These are phyloP conservation scores for Darevskia mixta DNA, from an alignment of 2,797 vertebrate genomes.

Conservation along the genomic window DNA sequence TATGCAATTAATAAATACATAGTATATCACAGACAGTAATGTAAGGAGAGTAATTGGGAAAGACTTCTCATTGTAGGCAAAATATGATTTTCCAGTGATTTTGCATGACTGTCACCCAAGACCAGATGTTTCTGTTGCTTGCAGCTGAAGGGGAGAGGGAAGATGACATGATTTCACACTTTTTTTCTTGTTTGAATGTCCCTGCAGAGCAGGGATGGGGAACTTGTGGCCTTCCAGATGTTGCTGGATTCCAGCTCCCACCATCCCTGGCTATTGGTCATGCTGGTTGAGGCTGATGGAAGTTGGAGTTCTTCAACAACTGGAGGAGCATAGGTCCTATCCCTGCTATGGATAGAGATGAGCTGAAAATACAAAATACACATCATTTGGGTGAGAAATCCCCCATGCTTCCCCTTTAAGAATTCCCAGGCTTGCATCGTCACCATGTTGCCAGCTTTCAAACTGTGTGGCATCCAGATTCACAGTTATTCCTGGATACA, in stretches of 20 bases:
- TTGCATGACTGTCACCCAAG: neutral
- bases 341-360: neutral
- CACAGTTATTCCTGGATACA: neutral
- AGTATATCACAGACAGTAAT: neutral
- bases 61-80: neutral
- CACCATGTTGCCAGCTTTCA: neutral
- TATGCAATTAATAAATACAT: too few relatives aligned
- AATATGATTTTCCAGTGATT: neutral
- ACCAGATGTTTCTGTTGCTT: neutral
- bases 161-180: neutral
- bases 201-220: too few relatives aligned
- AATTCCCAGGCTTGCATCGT: neutral
- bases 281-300: neutral
- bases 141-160: neutral
- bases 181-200: neutral
- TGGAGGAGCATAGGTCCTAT: neutral
- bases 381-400: neutral
- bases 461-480: neutral
- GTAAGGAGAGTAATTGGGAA: neutral
- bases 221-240: too few relatives aligned
- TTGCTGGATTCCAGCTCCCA: neutral
- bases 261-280: neutral
- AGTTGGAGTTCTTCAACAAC: neutral
- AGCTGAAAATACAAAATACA: neutral
- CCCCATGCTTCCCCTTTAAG: neutral